phyloP scores from a whole-genome alignment of 2,797 vertebrate species.

The Sebastes melanostomus region DNA sequence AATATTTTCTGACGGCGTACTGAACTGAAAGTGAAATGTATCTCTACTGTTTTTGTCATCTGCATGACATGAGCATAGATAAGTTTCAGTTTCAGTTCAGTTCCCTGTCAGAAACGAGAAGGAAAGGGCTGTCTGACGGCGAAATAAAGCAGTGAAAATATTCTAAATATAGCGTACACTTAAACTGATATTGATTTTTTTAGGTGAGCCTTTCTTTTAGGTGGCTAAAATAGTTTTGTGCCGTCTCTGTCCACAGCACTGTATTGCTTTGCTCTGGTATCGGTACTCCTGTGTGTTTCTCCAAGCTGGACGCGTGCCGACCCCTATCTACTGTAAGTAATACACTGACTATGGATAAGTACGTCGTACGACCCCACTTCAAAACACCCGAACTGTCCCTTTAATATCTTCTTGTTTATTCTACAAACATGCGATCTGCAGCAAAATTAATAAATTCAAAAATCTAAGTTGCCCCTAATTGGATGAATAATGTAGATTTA shows the following conservation, averaged over 20 bases:
- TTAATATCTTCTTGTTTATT: neutral
- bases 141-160: rapidly evolving
- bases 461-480: neutral
- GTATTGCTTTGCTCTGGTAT: neutral
- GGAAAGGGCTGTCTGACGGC: rapidly evolving
- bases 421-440: neutral
- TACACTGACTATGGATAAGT: neutral
- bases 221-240: neutral
- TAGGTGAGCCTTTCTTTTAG: neutral
- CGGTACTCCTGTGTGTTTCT: neutral
- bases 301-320: neutral
- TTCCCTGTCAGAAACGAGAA: rapidly evolving
- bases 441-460: conserved; percentile 8
- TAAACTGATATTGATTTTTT: too few species aligned
- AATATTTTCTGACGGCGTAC: rapidly evolving
- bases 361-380: neutral
- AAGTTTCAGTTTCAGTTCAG: neutral
- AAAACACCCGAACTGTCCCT: neutral
- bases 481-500: conserved; percentile 8
- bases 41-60: neutral
- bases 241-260: neutral
- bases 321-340: neutral
- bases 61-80: neutral
- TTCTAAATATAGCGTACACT: too few species aligned
- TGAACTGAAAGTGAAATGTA: neutral